Evolutionary conservation across 2,113 vertebrate genomes (phyloP), one percentile per base, ranked within the genome.

Genomic region (Heterotis niloticus): DNA sequence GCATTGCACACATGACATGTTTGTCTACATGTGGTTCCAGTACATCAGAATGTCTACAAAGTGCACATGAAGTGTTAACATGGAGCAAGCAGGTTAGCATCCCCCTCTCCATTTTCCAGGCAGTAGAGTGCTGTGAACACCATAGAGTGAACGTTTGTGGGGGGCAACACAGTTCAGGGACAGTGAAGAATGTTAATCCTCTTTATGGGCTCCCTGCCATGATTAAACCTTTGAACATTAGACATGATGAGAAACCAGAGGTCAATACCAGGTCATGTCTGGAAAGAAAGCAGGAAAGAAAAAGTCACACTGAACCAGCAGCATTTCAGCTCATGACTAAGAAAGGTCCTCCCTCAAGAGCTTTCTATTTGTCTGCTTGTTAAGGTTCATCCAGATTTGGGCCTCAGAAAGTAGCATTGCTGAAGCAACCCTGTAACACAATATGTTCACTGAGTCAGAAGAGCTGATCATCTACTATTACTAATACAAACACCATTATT

Each of bases 111-210:
- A 44, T 44, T 44, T 44, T 44, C 34, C 7, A 44, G 3, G 7
- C 34, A 4, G 34, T 44, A 44, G 34, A 44, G 34, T 2, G 34
- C 34, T 44, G n/a, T n/a, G n/a, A n/a, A n/a, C n/a, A n/a, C n/a
- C n/a, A n/a, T n/a, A n/a, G n/a, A n/a, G n/a, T n/a, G n/a, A 7
- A 28, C 12, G 24, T 11, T 23, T 14, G 66, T 9, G 51, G 24
- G 28, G 5, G 60, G 17, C 84, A 24, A 83, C 87, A 88, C 87
- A 82, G 85, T 85, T 86, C 83, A 81, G 78, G 84, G 84, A 88
- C 87, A 90, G 85, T 79, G 76, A 88, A 88, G 90, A 92, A 92
- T 91, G 88, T 91, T 91, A 91, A 90, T 91, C 89, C 88, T 90
- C 87, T 90, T 90, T 90, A 84, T 88, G 84, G 84, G 85, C 88